A percentile compares a stretch with the other conserved stretches of the same genome.
Evolutionary conservation across 2,888 invertebrate genomes (phyloP).

Genomic region (Tenthredo distinguenda): DNA sequence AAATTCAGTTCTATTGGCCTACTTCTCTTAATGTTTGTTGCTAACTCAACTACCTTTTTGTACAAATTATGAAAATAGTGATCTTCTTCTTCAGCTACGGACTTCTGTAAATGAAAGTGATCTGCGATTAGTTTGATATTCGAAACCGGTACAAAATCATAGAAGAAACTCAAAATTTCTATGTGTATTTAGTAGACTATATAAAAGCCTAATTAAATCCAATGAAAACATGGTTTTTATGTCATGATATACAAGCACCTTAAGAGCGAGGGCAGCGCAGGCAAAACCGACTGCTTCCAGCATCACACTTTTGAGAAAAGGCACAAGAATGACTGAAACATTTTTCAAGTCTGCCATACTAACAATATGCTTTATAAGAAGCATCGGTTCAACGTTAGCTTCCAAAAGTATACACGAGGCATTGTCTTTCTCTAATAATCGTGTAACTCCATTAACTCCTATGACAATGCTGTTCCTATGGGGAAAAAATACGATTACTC

Average conservation of each 20-base stretch:
- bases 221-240: neutral
- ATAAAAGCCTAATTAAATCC: neutral
- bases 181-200: neutral
- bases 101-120: slow-evolving; percentile 61
- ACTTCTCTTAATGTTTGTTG: slow-evolving; percentile 52
- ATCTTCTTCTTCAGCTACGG: slow-evolving; percentile 56
- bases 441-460: slow-evolving; percentile 73
- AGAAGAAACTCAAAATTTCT: neutral
- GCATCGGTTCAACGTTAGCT: slow-evolving; percentile 67
- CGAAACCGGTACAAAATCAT: neutral
- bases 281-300: slow-evolving; percentile 68
- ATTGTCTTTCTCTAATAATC: slow-evolving; percentile 70
- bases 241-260: slow-evolving; percentile 61
- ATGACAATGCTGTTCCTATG: slow-evolving; percentile 66
- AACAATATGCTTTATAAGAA: slow-evolving; percentile 72
- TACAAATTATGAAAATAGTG: slow-evolving; percentile 65
- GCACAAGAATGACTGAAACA: slow-evolving; percentile 69
- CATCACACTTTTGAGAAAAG: slow-evolving; percentile 69
- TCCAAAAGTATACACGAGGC: slow-evolving; percentile 70
- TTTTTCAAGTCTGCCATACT: slow-evolving; percentile 70
- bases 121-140: neutral
- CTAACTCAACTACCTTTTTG: slow-evolving; percentile 61
- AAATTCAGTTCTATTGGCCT: slow-evolving; percentile 3
- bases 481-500: slow-evolving; percentile 34
- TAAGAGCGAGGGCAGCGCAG: slow-evolving; percentile 69